These are phyloP conservation scores for Hippoglossus hippoglossus DNA, from an alignment of 2,797 vertebrate species.

Conservation along the genomic window DNA sequence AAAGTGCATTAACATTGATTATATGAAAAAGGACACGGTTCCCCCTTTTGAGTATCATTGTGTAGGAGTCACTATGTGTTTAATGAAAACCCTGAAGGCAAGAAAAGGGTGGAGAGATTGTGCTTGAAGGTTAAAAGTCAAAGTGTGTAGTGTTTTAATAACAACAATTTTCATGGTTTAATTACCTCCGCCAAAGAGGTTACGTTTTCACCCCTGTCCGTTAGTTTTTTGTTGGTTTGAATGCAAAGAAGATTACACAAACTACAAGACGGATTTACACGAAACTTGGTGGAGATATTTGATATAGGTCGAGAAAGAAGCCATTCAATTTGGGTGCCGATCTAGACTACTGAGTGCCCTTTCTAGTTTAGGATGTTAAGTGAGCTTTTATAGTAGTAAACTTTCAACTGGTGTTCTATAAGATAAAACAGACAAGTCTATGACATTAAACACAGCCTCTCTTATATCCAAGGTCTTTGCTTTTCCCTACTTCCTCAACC, in stretches of 20 bases:
- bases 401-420: neutral
- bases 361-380: neutral
- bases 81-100: neutral
- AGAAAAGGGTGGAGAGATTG: neutral
- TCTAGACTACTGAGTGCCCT: too few species aligned
- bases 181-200: neutral
- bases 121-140: conserved; percentile 14
- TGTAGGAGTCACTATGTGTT: conserved; percentile 6
- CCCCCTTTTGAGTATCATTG: conserved; percentile 7
- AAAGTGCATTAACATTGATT: conserved; percentile 62
- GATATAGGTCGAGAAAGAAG: too few species aligned
- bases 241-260: too few species aligned
- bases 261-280: too few species aligned
- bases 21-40: conserved; percentile 32
- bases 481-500: conserved; percentile 19
- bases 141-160: conserved; percentile 8
- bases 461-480: conserved; percentile 20
- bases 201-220: too few species aligned
- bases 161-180: neutral
- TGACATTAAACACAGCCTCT: conserved; percentile 39
- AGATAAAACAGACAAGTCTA: conserved; percentile 28
- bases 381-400: neutral
- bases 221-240: too few species aligned
- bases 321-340: too few species aligned
- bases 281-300: too few species aligned